Conservation (phyloP, 2,113 vertebrate genomes). For the Malurus alboscapulatus region DNA sequence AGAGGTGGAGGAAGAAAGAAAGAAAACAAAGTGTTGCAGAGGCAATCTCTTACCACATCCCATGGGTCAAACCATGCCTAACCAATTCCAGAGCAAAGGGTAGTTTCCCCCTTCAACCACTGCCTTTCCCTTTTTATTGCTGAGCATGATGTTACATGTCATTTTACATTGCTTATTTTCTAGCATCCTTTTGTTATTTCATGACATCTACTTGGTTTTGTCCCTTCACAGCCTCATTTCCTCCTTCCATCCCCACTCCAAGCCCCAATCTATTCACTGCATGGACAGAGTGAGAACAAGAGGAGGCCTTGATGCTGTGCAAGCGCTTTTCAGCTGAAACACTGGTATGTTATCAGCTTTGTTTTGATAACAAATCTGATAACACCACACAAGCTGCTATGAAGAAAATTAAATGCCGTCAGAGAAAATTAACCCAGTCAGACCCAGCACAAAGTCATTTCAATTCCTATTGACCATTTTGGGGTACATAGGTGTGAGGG, state of each 20-base stretch:
- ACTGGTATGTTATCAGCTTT: background rate
- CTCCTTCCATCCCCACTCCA: background rate
- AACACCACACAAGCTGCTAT: background rate
- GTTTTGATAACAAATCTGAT: background rate
- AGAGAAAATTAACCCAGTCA: background rate
- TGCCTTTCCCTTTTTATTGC: background rate
- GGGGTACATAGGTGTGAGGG: no score
- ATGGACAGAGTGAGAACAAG: background rate
- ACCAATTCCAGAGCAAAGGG: background rate
- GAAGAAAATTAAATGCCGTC: background rate
- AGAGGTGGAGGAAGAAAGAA: background rate
- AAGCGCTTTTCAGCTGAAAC: background rate
- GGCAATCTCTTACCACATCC: background rate
- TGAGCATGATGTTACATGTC: background rate
- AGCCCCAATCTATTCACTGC: background rate
- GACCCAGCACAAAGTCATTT: background rate
- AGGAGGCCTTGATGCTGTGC: background rate
- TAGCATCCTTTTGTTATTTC: background rate
- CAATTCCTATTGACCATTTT: background rate
- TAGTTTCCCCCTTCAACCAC: background rate
- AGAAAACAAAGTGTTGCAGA: background rate
- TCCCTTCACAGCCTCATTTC: background rate
- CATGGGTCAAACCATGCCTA: background rate
- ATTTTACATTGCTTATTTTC: background rate
- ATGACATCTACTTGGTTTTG: background rate